These are phyloP conservation scores for Gambusia affinis DNA, from an alignment of 2,113 vertebrate genomes.

Conservation along the genomic window DNA sequence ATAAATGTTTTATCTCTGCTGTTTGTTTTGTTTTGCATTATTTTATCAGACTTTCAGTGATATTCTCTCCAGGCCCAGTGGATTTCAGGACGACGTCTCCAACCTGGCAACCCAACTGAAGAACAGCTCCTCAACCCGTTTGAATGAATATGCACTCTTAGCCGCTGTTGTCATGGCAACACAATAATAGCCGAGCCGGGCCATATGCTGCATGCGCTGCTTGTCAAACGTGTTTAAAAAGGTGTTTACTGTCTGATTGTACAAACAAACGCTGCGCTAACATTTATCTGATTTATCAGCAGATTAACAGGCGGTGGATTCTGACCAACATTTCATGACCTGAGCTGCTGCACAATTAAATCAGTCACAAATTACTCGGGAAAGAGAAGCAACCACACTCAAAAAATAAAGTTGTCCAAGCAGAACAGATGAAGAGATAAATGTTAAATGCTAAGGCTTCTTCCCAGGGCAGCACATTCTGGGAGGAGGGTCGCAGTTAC, in stretches of 20 bases:
- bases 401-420: neutral
- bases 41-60: too few relatives aligned
- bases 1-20: neutral
- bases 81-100: neutral
- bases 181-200: neutral
- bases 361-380: neutral
- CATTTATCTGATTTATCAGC: neutral
- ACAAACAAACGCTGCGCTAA: neutral
- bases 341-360: neutral
- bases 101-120: neutral
- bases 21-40: too few relatives aligned
- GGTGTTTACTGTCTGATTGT: neutral
- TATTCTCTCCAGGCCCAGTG: neutral
- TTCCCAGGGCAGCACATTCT: neutral
- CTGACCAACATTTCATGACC: neutral
- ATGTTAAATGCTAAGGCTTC: neutral
- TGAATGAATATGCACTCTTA: neutral
- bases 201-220: neutral
- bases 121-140: neutral
- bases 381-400: neutral
- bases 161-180: constrained; percentile 11
- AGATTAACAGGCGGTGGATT: neutral
- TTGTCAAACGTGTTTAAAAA: neutral
- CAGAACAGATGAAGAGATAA: neutral
- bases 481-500: neutral